Base-by-base conservation (phyloP, 2,888 invertebrate species). In the Chrysolina americana region DNA sequence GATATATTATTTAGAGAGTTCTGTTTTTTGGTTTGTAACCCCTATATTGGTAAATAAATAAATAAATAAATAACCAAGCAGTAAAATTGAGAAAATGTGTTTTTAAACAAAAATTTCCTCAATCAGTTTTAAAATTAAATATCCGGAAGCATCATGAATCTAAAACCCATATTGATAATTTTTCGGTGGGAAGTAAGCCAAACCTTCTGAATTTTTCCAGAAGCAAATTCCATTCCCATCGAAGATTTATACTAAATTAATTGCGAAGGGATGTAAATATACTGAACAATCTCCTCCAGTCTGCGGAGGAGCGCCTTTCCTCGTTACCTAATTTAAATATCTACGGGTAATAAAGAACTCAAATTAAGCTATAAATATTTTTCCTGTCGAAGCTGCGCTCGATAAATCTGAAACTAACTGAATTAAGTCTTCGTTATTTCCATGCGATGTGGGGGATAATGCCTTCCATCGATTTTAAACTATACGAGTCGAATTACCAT, bases 351-450 rank as follows among this genome's bases (percentile, higher is more conserved):
- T 85, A 85, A 86, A 86, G 85, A 84, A 86, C 83, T 83, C 81
- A 84, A 86, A 86, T 86, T 86, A 85, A 85, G 83, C 85, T 81
- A 87, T 87, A 87, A 87, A 87, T 87, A 87, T 85, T 85, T 85
- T 81, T 80, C 76, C 83, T 85, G 86, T 87, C 86, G 86, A 87
- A 87, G 85, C 83, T 85, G 83, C 56, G 81, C 82, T 82, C 85
- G 83, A 87, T 87, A 87, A 87, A 87, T 87, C 82, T 80, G 79
- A 70, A 82, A 82, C 82, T 84, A 84, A 84, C 83, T 81, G 81
- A 83, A 84, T 84, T 83, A 79, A 73, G 78, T 70, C 76, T 73
- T 73, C 70, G 74, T 69, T 76, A 76, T 76, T 78, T 75, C 70
- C 73, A 64, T 59, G 70, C 73, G 65, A 62, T 73, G 63, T 48